Evolutionary conservation across 2,888 invertebrate genomes (phyloP).

Genomic region (Scaptomyza tumidula): DNA sequence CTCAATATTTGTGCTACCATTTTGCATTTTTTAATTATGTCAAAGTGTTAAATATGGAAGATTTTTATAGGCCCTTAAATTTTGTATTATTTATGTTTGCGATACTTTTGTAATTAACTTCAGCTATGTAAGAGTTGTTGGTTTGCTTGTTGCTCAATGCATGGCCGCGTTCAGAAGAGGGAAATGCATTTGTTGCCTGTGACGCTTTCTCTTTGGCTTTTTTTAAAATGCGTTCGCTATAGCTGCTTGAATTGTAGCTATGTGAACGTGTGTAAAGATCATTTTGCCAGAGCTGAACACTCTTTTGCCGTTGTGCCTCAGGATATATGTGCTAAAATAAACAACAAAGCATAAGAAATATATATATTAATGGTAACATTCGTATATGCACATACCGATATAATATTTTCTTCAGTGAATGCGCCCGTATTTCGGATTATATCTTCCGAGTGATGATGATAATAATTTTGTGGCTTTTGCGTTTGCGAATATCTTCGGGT

Average conservation of each 20-base stretch:
- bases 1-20: constrained; percentile 36
- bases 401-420: constrained; percentile 53
- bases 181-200: constrained; percentile 16
- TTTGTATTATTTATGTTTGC: constrained; percentile 49
- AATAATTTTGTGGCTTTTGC: constrained; percentile 78
- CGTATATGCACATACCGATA: constrained; percentile 38
- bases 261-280: constrained; percentile 40
- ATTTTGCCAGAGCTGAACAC: constrained; percentile 49
- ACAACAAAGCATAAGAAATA: neutral
- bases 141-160: constrained; percentile 33
- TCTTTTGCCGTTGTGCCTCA: constrained; percentile 40
- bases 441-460: constrained; percentile 83
- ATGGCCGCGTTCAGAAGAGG: constrained; percentile 21
- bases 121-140: constrained; percentile 36
- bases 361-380: neutral
- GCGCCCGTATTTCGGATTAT: constrained; percentile 78
- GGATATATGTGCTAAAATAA: constrained; percentile 44
- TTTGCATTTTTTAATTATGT: constrained; percentile 13
- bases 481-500: constrained; percentile 75
- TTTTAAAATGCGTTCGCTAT: constrained; percentile 48
- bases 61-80: constrained; percentile 44
- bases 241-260: constrained; percentile 48
- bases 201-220: constrained; percentile 10
- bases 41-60: constrained; percentile 18
- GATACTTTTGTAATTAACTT: constrained; percentile 44